phyloP scores from a whole-genome alignment of 2,113 vertebrate species.

The Amphiprion ocellaris region DNA sequence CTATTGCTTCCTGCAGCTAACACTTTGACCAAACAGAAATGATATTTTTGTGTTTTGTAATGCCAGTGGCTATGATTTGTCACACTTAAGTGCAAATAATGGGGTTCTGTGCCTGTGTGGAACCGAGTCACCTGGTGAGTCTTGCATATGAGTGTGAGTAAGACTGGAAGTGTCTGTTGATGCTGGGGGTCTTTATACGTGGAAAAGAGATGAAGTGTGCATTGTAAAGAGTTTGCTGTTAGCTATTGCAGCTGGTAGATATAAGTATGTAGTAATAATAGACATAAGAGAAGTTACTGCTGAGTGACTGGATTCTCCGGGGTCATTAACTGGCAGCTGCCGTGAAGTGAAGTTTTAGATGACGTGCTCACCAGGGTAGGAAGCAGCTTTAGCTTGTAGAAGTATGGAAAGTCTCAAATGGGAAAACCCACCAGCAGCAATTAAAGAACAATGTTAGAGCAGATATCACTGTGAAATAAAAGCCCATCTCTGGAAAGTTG shows the following conservation, averaged over 20 bases:
- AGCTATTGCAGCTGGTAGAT: background rate
- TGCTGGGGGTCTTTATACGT: background rate
- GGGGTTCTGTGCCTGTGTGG: constrained; percentile 27
- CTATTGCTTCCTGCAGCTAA: constrained; percentile 10
- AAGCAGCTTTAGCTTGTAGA: constrained; percentile 8
- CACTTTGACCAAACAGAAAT: constrained; percentile 10
- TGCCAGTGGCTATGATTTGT: constrained; percentile 13
- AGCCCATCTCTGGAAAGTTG: background rate
- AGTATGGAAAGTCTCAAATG: constrained; percentile 13
- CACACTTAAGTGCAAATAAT: constrained; percentile 8
- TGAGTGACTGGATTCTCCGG: constrained; percentile 1
- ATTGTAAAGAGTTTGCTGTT: background rate
- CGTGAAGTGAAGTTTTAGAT: constrained; percentile 22
- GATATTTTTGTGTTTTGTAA: constrained; percentile 44
- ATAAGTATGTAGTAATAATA: background rate
- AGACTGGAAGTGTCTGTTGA: constrained; percentile 2
- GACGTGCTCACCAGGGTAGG: background rate
- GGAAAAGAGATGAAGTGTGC: background rate
- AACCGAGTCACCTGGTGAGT: constrained; percentile 4
- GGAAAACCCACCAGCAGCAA: constrained; percentile 17
- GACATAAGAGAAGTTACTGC: background rate
- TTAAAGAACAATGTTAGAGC: background rate
- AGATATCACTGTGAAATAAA: background rate
- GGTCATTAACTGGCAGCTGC: background rate
- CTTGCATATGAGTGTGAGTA: constrained; percentile 6